phyloP scores from a whole-genome alignment of 1,140 invertebrate species.

The Ectropis grisescens region DNA sequence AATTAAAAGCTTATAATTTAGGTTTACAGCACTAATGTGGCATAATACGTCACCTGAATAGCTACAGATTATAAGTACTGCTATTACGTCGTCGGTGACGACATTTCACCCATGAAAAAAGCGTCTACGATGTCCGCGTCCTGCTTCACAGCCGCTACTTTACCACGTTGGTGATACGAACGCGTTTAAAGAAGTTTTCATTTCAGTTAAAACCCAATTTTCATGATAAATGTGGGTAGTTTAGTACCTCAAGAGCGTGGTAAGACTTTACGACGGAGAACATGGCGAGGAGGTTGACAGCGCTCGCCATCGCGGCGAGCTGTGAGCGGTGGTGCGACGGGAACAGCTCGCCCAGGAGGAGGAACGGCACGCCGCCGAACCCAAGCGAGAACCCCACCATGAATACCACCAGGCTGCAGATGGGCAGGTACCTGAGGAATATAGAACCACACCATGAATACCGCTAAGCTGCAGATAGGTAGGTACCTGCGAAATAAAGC shows the following conservation, averaged over 20 bases:
- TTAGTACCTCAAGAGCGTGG: conserved; percentile 55
- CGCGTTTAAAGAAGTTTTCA: no score
- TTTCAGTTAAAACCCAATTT: no score
- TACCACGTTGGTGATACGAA: no score
- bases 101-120: no score
- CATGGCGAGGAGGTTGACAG: conserved; percentile 83
- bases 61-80: no score
- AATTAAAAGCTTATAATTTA: no score
- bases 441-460: conserved; percentile 81
- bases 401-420: conserved; percentile 81
- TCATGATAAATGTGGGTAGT: no score
- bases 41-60: no score
- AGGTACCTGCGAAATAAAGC: conserved; percentile 71
- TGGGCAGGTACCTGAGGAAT: conserved; percentile 76
- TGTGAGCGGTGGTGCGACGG: conserved; percentile 82
- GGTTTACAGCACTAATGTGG: no score
- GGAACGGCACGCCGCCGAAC: conserved; percentile 85
- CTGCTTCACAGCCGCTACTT: no score
- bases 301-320: conserved; percentile 79
- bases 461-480: conserved; percentile 79
- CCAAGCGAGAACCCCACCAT: conserved; percentile 84
- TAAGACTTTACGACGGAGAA: conserved; percentile 85
- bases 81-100: no score
- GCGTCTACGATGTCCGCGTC: no score
- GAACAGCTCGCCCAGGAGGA: conserved; percentile 83